Evolutionary conservation across 2,888 invertebrate genomes (phyloP).

Genomic region (Drosophila anomalata): DNA sequence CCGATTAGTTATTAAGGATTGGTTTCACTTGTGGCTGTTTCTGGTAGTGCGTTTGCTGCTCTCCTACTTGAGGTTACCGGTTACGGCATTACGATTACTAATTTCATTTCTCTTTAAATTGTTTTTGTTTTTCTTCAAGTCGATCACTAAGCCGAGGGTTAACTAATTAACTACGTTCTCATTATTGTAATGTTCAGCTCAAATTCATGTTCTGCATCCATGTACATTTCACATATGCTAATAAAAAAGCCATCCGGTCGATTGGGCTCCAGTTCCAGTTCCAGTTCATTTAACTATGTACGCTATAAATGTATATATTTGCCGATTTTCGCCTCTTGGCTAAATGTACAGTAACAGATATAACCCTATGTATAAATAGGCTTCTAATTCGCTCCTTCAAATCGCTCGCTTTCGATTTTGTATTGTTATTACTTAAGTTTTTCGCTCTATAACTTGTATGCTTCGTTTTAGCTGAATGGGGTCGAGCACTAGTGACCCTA

Average conservation of each 20-base stretch:
- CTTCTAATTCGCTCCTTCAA: neutral
- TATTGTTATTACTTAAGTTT: neutral
- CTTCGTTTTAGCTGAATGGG: conserved; percentile 24
- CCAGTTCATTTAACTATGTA: conserved; percentile 45
- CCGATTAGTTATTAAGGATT: conserved; percentile 37
- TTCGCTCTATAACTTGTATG: conserved; percentile 16
- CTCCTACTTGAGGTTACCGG: conserved; percentile 29
- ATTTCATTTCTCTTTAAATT: conserved; percentile 2
- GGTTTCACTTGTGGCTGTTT: conserved; percentile 38
- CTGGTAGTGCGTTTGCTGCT: conserved; percentile 46
- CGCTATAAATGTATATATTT: conserved; percentile 42
- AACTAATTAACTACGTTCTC: conserved; percentile 70
- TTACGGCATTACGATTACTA: conserved; percentile 14
- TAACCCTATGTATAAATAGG: conserved; percentile 13
- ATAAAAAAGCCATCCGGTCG: conserved; percentile 32
- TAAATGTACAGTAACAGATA: conserved; percentile 66
- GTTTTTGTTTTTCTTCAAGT: conserved; percentile 3
- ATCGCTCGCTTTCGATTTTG: conserved; percentile 1
- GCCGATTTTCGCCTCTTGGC: conserved; percentile 50
- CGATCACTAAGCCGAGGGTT: conserved; percentile 47
- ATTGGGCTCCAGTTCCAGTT: conserved; percentile 35
- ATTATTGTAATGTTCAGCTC: conserved; percentile 76
- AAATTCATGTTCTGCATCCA: conserved; percentile 44
- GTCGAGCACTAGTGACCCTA: conserved; percentile 37
- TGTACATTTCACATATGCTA: conserved; percentile 42